These are phyloP conservation scores for Pachypsylla venusta DNA, from an alignment of 1,140 invertebrate genomes.

Conservation along the genomic window DNA sequence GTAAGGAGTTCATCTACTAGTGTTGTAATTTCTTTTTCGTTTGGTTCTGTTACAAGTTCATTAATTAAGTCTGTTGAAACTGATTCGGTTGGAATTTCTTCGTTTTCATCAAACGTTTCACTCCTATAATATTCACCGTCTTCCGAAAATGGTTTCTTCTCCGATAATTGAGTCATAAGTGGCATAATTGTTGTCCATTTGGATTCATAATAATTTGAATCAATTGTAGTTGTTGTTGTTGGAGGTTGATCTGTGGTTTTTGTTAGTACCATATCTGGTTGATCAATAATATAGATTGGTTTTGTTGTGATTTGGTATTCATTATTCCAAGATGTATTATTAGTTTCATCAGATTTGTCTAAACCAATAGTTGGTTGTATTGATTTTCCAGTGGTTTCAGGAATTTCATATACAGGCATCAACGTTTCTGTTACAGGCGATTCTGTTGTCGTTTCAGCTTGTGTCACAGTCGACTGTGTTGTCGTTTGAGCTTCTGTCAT, in stretches of 20 bases:
- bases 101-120: too few relatives aligned
- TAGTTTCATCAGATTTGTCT: constrained; percentile 7
- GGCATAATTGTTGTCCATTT: not conserved
- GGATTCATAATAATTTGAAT: not conserved
- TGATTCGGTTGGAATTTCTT: constrained; percentile 7
- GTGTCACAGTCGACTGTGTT: too few relatives aligned
- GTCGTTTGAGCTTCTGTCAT: not conserved
- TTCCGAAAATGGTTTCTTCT: not conserved
- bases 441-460: too few relatives aligned
- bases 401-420: too few relatives aligned
- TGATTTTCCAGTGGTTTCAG: too few relatives aligned
- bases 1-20: not conserved
- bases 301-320: not conserved
- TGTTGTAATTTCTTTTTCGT: not conserved
- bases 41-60: not conserved
- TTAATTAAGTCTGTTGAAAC: not conserved
- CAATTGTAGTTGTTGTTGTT: not conserved
- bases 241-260: not conserved
- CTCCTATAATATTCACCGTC: too few relatives aligned
- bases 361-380: too few relatives aligned
- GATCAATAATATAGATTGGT: not conserved
- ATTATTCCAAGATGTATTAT: not conserved
- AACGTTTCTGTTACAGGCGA: too few relatives aligned
- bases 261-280: not conserved
- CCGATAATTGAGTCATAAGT: not conserved